A percentile compares a stretch with the other conserved stretches of the same genome.
These are phyloP conservation scores for Zaprionus vittiger DNA, from an alignment of 1,140 invertebrate species.

Conservation along the genomic window DNA sequence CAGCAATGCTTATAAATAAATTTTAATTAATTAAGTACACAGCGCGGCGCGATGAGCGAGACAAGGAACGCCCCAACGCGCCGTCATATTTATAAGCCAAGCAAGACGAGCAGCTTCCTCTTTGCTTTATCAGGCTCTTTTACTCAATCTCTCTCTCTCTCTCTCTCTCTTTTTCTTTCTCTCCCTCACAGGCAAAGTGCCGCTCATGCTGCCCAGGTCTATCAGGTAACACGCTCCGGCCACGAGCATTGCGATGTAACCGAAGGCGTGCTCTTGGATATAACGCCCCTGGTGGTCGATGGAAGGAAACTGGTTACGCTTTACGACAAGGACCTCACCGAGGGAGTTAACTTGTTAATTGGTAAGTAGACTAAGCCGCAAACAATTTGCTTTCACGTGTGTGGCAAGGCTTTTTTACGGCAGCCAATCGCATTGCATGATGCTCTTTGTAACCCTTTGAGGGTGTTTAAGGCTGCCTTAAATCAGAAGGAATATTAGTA, in stretches of 20 bases:
- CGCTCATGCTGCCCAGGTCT: constrained; percentile 86
- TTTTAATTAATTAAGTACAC: constrained; percentile 78
- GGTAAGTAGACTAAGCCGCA: constrained; percentile 84
- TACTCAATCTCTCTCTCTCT: neutral
- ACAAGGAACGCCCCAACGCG: constrained; percentile 29
- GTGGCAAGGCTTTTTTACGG: neutral
- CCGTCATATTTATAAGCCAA: constrained; percentile 72
- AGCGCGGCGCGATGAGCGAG: constrained; percentile 19
- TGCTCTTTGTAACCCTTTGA: neutral
- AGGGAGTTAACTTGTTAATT: constrained; percentile 89
- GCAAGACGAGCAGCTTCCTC: constrained; percentile 43
- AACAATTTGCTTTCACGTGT: constrained; percentile 17
- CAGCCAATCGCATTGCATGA: neutral
- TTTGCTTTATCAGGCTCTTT: neutral
- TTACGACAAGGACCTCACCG: constrained; percentile 89
- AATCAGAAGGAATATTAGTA: too few relatives aligned
- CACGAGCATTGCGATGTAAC: constrained; percentile 88
- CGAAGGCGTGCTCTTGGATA: constrained; percentile 88
- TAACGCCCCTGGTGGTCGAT: constrained; percentile 87
- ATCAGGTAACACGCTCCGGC: constrained; percentile 88
- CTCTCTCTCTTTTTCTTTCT: constrained; percentile 5
- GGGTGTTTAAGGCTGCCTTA: neutral
- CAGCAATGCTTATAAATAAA: constrained; percentile 75
- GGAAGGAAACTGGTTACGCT: constrained; percentile 88
- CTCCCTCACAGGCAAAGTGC: constrained; percentile 54